Evolutionary conservation across 2,113 vertebrate species (phyloP), one percentile per base, ranked within the genome.

Genomic region (Calyptommatus sinebrachiatus): DNA sequence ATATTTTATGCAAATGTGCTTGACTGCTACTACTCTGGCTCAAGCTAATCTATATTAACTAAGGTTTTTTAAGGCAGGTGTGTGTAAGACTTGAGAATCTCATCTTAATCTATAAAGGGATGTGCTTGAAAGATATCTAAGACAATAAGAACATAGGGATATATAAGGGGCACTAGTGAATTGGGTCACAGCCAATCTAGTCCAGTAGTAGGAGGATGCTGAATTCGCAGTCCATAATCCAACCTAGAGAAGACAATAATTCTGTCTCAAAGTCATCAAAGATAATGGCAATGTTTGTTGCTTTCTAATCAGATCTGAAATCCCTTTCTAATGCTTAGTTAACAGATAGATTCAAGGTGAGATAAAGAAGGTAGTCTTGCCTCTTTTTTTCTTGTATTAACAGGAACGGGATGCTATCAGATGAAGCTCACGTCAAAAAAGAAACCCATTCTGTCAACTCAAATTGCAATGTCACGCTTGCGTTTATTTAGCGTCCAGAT

Each of bases 261-360:
- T 8, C 11, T 31, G 63, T 18, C 53, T 68, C 41, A 22, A 8
- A 67, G 28, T 18, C 18, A 5, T 50, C 16, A 46, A 48, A 68
- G 70, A 26, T 14, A 60, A 35, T 11, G 8, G 46, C 22, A 46
- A 75, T 24, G 22, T 45, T 53, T 75, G 28, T 18, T 68, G n/a
- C 7, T 9, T 24, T 69, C 63, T 84, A 75, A 76, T 83, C 81
- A 24, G 31, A 77, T 73, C 72, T 86, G 68, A 75, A 83, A 61
- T 86, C 87, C 80, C 72, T 90, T 88, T 89, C 81, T 89, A 88
- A 91, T 88, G 87, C 83, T 83, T 81, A 86, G 57, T 88, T 41
- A 89, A 88, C 89, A 88, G 79, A 46, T 79, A 90, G 88, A 85
- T 82, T 0, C 0, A 89, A 83, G 53, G 78, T 72, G 88, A 87